Base-by-base conservation (phyloP, 2,888 invertebrate genomes). In the Caenorhabditis japonica region DNA sequence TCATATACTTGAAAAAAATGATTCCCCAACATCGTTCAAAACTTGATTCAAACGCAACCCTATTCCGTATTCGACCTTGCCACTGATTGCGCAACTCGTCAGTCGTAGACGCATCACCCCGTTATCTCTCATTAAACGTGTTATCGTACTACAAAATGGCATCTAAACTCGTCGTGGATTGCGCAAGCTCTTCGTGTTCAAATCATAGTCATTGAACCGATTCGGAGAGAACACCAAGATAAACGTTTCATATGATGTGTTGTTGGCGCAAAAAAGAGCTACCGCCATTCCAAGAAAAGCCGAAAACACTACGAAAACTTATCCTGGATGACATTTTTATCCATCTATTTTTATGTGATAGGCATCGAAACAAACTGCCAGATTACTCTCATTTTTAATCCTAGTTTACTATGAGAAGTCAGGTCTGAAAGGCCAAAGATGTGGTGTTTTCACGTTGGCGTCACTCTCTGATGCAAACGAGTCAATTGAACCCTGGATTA, bases 101-200 rank as follows among this genome's bases (percentile, higher is more conserved):
- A 21, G 38, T 66, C 44, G 33, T 27, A 15, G 4, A 46, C 58
- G 23, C 68, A 58, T 59, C 58, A 68, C 38, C 34, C 30, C 52
- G 34, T 59, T 58, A 68, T 58, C 66, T 56, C 27, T 23, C 30
- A 47, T 64, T 13, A 46, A 41, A 12, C n/a, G 27, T 25, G 30
- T 56, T 64, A 64, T 64, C 64, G 34, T 46, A 64, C 25, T 49
- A 49, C 55, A 30, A 30, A 30, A 30, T 30, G 30, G 38, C 12
- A 64, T 64, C 62, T 64, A 39, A 47, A 55, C 52, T 60, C 41
- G 49, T 60, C 33, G 41, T 8, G 51, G 19, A 39, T 64, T 64
- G 36, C 64, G 64, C 41, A 64, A 64, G 21, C 33, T 30, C 19
- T 27, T 44, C 23, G 33, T 17, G 13, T 55, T 64, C 55, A 5